Evolutionary conservation across 2,113 vertebrate species (phyloP).

Genomic region (Upupa epops): DNA sequence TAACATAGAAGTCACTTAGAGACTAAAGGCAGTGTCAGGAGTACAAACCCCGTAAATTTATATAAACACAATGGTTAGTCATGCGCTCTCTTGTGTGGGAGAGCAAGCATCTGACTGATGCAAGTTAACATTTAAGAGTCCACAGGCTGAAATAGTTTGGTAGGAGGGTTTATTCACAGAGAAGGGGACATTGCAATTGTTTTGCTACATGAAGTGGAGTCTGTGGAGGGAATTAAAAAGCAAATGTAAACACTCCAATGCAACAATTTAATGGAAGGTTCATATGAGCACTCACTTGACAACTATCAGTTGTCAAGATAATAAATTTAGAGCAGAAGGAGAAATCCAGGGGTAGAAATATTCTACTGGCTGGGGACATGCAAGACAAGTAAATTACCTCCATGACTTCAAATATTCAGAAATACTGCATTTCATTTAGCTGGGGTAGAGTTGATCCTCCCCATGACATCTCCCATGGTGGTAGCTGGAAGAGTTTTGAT

Average conservation of each 20-base stretch:
- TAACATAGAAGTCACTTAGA: background rate
- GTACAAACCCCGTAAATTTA: background rate
- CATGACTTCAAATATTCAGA: background rate
- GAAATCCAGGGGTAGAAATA: background rate
- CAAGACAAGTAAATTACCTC: background rate
- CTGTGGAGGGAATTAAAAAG: background rate
- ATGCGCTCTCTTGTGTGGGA: background rate
- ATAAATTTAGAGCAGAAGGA: background rate
- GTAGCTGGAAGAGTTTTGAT: too few species aligned
- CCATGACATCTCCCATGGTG: too few species aligned
- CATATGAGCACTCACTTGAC: background rate
- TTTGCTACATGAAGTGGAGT: background rate
- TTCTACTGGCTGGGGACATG: background rate
- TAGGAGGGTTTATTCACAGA: background rate
- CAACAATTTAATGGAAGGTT: background rate
- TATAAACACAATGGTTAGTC: background rate
- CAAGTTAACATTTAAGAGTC: background rate
- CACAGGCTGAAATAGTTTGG: background rate
- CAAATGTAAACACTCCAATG: background rate
- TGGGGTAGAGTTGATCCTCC: too few species aligned
- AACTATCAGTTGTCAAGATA: background rate
- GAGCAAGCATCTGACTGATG: background rate
- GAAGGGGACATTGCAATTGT: background rate
- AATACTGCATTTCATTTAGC: too few species aligned
- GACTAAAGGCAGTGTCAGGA: background rate